Evolutionary conservation across 2,113 vertebrate genomes (phyloP).

Genomic region (Oriolus oriolus): DNA sequence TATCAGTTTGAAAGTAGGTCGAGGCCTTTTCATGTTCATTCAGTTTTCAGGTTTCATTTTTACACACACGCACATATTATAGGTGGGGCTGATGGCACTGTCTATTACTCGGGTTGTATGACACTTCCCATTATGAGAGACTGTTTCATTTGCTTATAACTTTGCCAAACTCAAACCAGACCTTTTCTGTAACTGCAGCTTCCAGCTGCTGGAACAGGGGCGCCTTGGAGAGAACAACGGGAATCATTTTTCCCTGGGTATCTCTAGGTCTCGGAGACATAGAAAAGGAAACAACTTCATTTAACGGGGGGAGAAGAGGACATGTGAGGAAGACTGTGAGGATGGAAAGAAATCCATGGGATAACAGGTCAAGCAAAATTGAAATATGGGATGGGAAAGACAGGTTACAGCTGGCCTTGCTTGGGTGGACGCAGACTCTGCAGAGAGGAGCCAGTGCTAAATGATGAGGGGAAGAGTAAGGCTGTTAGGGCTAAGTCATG

Average conservation of each 20-base stretch:
- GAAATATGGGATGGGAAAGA: neutral
- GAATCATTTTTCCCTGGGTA: neutral
- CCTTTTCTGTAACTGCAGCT: neutral
- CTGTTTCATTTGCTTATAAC: conserved; percentile 19
- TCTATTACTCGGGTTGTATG: conserved; percentile 13
- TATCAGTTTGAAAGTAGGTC: conserved; percentile 43
- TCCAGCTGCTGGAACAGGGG: neutral
- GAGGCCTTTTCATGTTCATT: conserved; percentile 55
- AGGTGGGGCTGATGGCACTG: conserved; percentile 22
- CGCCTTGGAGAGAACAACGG: neutral
- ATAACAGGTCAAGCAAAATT: neutral
- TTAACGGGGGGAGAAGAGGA: neutral
- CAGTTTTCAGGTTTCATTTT: conserved; percentile 50
- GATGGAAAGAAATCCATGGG: neutral
- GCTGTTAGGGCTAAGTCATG: neutral
- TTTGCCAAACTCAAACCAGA: conserved; percentile 44
- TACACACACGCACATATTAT: neutral
- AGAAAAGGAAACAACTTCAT: neutral
- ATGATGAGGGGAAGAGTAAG: neutral
- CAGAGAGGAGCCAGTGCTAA: neutral
- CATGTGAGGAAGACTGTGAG: neutral
- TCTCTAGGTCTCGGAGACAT: neutral
- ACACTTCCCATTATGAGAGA: conserved; percentile 23
- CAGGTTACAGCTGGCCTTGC: neutral
- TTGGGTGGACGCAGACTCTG: neutral